Evolutionary conservation across 2,113 vertebrate genomes (phyloP).

Genomic region (Podarcis muralis): DNA sequence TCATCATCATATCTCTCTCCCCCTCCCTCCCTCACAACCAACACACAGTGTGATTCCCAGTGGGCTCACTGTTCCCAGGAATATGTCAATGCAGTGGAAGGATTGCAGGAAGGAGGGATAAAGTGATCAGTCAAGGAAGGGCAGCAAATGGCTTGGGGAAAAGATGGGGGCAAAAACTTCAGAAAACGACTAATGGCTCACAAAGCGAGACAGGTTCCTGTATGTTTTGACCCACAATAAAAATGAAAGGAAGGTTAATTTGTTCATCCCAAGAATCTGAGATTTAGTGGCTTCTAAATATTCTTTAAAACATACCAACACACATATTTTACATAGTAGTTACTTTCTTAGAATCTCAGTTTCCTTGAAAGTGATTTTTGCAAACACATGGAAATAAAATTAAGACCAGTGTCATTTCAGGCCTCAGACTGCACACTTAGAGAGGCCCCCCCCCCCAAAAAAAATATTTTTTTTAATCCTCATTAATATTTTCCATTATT

Average conservation of each 20-base stretch:
- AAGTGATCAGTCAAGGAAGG: background rate
- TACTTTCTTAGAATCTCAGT: background rate
- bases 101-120: too few species aligned
- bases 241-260: too few species aligned
- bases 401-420: background rate
- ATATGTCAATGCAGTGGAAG: background rate
- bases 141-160: background rate
- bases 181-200: background rate
- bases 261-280: too few species aligned
- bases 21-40: background rate
- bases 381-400: background rate
- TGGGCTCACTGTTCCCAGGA: background rate
- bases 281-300: too few species aligned
- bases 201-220: background rate
- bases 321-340: background rate
- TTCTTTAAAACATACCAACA: background rate
- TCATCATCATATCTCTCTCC: too few species aligned
- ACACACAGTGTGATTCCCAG: background rate
- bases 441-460: background rate
- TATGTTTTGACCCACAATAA: background rate
- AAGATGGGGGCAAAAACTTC: background rate
- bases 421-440: background rate
- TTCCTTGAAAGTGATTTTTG: background rate
- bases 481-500: conserved; percentile 12
- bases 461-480: background rate